phyloP scores from a whole-genome alignment of 1,140 invertebrate genomes.

The Nymphalis io region DNA sequence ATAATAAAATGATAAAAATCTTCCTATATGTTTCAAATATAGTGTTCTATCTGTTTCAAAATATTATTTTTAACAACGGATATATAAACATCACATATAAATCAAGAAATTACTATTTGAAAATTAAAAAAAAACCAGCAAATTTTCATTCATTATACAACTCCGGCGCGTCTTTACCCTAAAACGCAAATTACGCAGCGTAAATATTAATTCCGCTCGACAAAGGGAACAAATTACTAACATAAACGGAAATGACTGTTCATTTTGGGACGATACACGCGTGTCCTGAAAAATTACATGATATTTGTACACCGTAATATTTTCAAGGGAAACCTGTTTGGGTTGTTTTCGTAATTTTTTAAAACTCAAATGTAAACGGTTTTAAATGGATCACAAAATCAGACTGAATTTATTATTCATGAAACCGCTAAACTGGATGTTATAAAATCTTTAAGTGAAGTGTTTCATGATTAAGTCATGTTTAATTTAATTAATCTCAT shows the following conservation, averaged over 20 bases:
- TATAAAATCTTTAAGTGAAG: background rate
- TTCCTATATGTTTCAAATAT: no score
- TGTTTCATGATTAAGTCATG: no score
- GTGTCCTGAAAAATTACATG: constrained; percentile 23
- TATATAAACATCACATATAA: background rate
- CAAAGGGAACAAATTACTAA: constrained; percentile 25
- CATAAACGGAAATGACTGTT: constrained; percentile 18
- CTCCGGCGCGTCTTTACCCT: background rate
- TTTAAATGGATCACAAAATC: constrained; percentile 2
- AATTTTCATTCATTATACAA: background rate
- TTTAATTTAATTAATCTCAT: no score
- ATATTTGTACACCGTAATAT: constrained; percentile 20
- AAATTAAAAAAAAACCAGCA: background rate
- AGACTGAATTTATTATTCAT: constrained; percentile 4
- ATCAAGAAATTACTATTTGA: background rate
- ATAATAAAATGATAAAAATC: no score
- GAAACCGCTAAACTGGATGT: background rate
- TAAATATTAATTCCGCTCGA: constrained; percentile 15
- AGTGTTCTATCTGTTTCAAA: no score
- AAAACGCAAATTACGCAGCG: constrained; percentile 5
- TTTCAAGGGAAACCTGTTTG: constrained; percentile 19
- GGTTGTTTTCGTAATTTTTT: constrained; percentile 6
- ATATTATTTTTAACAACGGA: no score
- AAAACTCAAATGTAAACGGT: background rate
- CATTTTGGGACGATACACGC: constrained; percentile 23